Base-by-base conservation (phyloP, 1,140 invertebrate genomes). In the Glomeris maerens region DNA sequence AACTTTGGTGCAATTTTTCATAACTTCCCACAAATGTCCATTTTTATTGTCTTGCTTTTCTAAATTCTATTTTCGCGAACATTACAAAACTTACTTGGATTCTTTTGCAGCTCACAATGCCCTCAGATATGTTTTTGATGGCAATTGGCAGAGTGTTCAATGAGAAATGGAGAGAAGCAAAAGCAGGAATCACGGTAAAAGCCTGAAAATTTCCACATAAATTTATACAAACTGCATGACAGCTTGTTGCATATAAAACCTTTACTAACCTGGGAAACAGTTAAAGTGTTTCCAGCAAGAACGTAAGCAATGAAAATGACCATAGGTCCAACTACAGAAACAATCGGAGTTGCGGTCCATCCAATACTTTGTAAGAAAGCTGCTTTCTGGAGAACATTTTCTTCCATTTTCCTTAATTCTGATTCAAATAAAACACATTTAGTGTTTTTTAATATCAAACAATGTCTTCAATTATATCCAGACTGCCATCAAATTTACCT, bases 401-500 rank as follows among this genome's bases (percentile, higher is more conserved):
- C 17, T 25, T 49, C 48, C 3, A 4, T 21, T 3, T 49, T 46
- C 3, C 48, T 20, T 3, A 49, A 23, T 27, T 41, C 48, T 49
- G 27, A 17, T 48, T 3, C n/a, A 7, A 4, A 48, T 44, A 44
- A 44, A 7, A 41, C 23, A 41, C 3, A 36, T 20, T 7, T 5
- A 17, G 3, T 38, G 4, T 22, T 48, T 39, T 48, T 48, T 36
- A 45, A 42, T 5, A 4, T 4, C 5, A 4, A 7, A 42, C 4
- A 42, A n/a, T n/a, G n/a, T n/a, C n/a, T n/a, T 36, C 31, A 10
- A 13, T 36, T 17, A 36, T 10, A 36, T 10, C 31, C 31, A 10
- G 10, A 17, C 31, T 13, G 17, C 10, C 17, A 17, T 17, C 31
- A 36, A 36, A 36, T 13, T 26, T 49, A 49, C 48, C 68, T 57